Conservation (phyloP, 2,888 invertebrate species). For the Microctonus aethiopoides region DNA sequence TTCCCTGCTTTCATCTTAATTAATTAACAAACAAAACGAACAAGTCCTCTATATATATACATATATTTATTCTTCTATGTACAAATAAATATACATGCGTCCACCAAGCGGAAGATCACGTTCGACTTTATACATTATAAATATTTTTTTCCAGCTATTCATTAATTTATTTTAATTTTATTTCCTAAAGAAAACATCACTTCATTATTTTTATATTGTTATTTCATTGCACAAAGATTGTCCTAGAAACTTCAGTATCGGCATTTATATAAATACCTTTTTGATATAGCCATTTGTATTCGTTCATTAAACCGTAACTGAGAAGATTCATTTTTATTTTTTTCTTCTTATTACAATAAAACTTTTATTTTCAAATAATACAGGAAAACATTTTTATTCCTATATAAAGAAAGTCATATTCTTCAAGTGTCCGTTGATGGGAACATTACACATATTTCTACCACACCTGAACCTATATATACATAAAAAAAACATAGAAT, state of each 20-base stretch:
- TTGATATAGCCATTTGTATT: conserved; percentile 40
- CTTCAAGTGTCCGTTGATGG: not conserved
- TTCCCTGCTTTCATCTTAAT: not conserved
- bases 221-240: not conserved
- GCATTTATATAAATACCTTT: conserved; percentile 29
- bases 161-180: not conserved
- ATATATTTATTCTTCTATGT: not conserved
- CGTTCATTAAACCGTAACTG: conserved; percentile 47
- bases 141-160: not conserved
- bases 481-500: not conserved
- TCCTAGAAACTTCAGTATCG: not conserved
- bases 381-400: not conserved
- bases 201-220: conserved; percentile 1
- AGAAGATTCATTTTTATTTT: conserved; percentile 31
- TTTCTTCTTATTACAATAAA: conserved; percentile 38
- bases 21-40: conserved; percentile 8
- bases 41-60: not conserved
- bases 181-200: not conserved
- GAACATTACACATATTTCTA: not conserved
- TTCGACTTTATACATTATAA: too few relatives aligned
- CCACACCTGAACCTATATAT: conserved; percentile 11
- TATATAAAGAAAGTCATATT: not conserved
- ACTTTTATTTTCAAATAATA: not conserved
- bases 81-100: not conserved
- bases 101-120: not conserved